Conservation (phyloP, 2,888 invertebrate genomes). For the Mythimna ferrago region DNA sequence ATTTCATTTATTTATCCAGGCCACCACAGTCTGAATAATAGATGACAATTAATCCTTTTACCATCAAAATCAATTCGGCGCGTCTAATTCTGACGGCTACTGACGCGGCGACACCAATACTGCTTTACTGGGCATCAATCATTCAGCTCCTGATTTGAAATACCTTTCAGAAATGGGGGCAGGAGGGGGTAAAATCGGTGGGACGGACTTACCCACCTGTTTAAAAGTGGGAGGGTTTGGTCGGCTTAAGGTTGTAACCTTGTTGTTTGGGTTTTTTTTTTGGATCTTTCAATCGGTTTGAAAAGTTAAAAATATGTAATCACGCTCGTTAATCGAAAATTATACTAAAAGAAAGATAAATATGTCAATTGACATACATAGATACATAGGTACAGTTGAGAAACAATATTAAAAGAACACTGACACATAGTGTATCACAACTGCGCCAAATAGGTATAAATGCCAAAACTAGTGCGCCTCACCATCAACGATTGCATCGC, state of each 20-base stretch:
- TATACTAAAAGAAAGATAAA: no score
- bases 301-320: no score
- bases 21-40: slow-evolving; percentile 48
- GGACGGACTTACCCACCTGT: neutral
- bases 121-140: slow-evolving; percentile 64
- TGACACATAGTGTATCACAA: no score
- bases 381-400: no score
- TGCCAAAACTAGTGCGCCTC: no score
- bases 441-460: no score
- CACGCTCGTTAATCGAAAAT: no score
- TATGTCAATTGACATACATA: no score
- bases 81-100: slow-evolving; percentile 38
- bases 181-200: neutral
- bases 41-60: slow-evolving; percentile 50
- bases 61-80: slow-evolving; percentile 29
- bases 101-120: slow-evolving; percentile 63
- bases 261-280: no score
- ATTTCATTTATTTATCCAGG: slow-evolving; percentile 34
- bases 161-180: slow-evolving; percentile 35
- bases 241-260: neutral
- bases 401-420: no score
- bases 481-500: no score
- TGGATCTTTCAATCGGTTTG: no score
- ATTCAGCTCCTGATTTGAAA: slow-evolving; percentile 48
- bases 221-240: neutral